Percentiles rank a stretch among this genome's conserved stretches.
phyloP scores from a whole-genome alignment of 2,888 invertebrate species.

The Lydus trimaculatus region DNA sequence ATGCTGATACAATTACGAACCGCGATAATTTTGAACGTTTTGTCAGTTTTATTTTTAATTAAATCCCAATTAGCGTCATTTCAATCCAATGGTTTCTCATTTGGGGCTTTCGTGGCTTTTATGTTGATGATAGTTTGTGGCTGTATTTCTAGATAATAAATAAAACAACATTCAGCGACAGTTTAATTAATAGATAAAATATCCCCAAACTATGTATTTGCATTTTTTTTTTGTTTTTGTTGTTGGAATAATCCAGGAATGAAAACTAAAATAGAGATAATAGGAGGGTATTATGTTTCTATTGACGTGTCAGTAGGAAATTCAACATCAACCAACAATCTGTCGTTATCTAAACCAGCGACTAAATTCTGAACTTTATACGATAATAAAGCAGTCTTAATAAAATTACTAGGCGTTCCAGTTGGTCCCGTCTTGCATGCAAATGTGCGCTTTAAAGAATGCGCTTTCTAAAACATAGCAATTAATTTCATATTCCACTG shows the following conservation, averaged over 20 bases:
- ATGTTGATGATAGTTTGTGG: slow-evolving; percentile 11
- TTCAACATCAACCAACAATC: slow-evolving; percentile 33
- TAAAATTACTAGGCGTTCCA: slow-evolving; percentile 51
- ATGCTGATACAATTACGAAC: background rate
- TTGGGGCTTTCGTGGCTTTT: slow-evolving; percentile 10
- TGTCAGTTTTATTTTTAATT: slow-evolving; percentile 11
- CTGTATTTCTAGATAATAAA: slow-evolving; percentile 1
- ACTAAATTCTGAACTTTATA: slow-evolving; percentile 33
- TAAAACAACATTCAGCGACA: slow-evolving; percentile 3
- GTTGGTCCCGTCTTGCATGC: slow-evolving; percentile 50
- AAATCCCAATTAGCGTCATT: slow-evolving; percentile 8
- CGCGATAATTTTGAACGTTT: background rate
- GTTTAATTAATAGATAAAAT: slow-evolving; percentile 11
- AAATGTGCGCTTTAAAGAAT: slow-evolving; percentile 49
- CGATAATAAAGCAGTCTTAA: slow-evolving; percentile 49
- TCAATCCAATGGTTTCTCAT: slow-evolving; percentile 5
- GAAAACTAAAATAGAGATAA: background rate
- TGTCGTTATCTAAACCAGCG: slow-evolving; percentile 35
- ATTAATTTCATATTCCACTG: slow-evolving; percentile 52
- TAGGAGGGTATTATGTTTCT: background rate
- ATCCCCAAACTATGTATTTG: background rate
- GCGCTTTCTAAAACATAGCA: slow-evolving; percentile 41
- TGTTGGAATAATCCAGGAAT: background rate
- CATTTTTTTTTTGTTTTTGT: too few relatives aligned
- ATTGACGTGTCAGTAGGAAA: background rate